Evolutionary conservation across 2,888 invertebrate species (phyloP), one percentile per base, ranked within the genome.

Genomic region (Galerucella nymphaeae): DNA sequence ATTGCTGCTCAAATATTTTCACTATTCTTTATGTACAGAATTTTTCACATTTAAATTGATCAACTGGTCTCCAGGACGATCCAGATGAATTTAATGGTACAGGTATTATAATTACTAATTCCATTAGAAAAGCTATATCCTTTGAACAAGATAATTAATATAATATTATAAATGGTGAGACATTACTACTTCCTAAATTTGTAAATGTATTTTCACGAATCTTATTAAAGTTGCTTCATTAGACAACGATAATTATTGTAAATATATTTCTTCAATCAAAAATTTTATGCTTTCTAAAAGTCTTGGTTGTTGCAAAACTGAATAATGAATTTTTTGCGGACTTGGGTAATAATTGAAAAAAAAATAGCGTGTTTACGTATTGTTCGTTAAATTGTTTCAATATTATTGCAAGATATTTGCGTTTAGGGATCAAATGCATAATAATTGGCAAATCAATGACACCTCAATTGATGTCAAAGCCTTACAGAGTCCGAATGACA

Each of bases 261-360:
- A 10, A 45, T 76, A 76, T 71, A 74, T 73, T 80, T 80, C 77
- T 75, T 76, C 76, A 75, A 75, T 78, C 76, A 78, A 79, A 80
- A 78, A 79, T 78, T 77, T 80, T 78, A 77, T 80, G 80, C 80
- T 80, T 80, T 80, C 79, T 80, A 80, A 75, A 77, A 75, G 62
- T 68, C 74, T 65, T 71, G 50, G 73, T 68, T 74, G 75, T 80
- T 79, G 77, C 77, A 77, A 79, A 78, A 76, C 66, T 74, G 62
- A 42, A 55, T 72, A 78, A 74, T 72, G 71, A 76, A 75, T 73
- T 45, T 75, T 73, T 65, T 66, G 73, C 65, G 58, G 71, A 50
- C 68, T 77, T 77, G 69, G 64, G 75, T 74, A 77, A 77, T 63
- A 50, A 71, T 69, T n/a, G n/a, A 70, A 69, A 6, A 63, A 73